Evolutionary conservation across 2,888 invertebrate species (phyloP), one percentile per base, ranked within the genome.

Genomic region (Nycteola revayana): DNA sequence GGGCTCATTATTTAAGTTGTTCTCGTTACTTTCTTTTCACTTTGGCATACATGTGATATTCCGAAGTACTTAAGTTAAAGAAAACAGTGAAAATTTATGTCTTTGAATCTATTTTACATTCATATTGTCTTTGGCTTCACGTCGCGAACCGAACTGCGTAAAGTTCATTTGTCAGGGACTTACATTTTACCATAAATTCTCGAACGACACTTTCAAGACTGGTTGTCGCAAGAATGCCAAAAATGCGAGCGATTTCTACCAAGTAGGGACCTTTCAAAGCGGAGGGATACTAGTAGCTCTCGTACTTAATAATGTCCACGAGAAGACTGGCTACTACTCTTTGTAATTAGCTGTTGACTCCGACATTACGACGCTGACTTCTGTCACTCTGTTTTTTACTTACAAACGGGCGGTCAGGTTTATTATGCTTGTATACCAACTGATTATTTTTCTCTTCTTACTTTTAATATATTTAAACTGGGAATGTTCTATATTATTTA

Each of bases 91-190:
- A 50, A 66, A 69, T 69, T 45, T 54, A 66, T 65, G 54, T 63
- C 60, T 60, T 62, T 60, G 59, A 51, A 64, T 65, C 70, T 74
- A 70, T 73, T 80, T 75, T 75, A 73, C 70, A 79, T 80, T 73
- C 71, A 66, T 66, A 54, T 69, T 68, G 65, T 61, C 70, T 69
- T 62, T 64, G 61, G 65, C 69, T 68, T 68, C 67, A 72, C 65
- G 70, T 72, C 60, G 59, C 65, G 57, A n/a, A n/a, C 63, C 64
- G 63, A 66, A 69, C 70, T 71, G 65, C 69, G 70, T 67, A 70
- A 74, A 80, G 68, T 75, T 78, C 77, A 80, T 82, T 81, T 78
- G 67, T 80, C 79, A 79, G 61, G 59, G 59, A 52, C 62, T 65
- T 58, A 65, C 67, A 63, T 67, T 67, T 66, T 62, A 67, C 71